These are phyloP conservation scores for Aix galericulata DNA, from an alignment of 2,113 vertebrate genomes.

Conservation along the genomic window DNA sequence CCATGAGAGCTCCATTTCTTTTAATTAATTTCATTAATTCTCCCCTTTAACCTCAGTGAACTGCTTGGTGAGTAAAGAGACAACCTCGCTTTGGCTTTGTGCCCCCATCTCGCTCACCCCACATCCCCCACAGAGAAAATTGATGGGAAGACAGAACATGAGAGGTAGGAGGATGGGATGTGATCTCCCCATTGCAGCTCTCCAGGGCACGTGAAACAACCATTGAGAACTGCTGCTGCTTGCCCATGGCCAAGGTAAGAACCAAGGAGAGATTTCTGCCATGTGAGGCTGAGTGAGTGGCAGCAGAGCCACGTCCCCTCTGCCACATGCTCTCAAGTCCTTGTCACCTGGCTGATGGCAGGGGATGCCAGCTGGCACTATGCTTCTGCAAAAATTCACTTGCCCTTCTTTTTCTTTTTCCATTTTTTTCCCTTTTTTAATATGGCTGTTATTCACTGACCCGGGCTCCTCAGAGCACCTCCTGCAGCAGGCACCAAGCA, in stretches of 20 bases:
- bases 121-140: neutral
- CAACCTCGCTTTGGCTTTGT: neutral
- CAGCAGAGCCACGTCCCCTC: neutral
- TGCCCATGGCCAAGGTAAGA: neutral
- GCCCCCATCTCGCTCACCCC: accelerated
- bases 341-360: neutral
- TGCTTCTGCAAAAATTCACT: neutral
- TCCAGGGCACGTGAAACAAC: neutral
- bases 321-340: neutral
- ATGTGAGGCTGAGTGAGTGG: neutral
- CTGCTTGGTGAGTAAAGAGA: neutral
- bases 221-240: neutral
- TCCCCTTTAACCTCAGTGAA: neutral
- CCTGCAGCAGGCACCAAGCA: neutral
- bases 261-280: neutral
- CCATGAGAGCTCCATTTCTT: neutral
- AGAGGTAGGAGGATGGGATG: accelerated
- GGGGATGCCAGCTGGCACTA: neutral
- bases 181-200: neutral
- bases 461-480: neutral
- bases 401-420: neutral
- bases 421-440: neutral
- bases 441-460: neutral
- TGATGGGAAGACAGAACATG: neutral
- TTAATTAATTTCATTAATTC: neutral